Evolutionary conservation across 2,797 vertebrate genomes (phyloP), one percentile per base, ranked within the genome.

Genomic region (Propithecus deckenii): DNA sequence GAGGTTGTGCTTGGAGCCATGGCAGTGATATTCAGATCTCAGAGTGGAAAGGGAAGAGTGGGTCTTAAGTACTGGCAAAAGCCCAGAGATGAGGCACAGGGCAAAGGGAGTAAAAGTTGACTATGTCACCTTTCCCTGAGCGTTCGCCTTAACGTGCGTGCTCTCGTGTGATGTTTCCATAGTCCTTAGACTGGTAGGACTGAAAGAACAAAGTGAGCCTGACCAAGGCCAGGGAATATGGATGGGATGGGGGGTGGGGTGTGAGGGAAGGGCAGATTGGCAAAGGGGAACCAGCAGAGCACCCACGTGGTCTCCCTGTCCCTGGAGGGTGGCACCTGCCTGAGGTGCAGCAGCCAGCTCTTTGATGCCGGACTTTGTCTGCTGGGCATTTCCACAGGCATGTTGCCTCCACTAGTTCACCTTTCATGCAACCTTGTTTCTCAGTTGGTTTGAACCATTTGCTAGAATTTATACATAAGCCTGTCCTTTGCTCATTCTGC

Each of bases 401-500:
- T 0, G 0, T 4, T 4, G 38, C 83, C 46, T 86, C n/a, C 6
- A 28, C 63, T 20, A 38, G 30, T 55, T 85, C 65, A 57, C 55
- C 59, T 94, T 85, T 87, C 63, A 32, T 12, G 43, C 59, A 28
- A 4, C 14, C 35, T 91, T 18, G 23, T 92, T 75, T 28, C 38
- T 92, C 41, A n/a, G 30, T 63, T 35, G 38, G 50, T 87, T 48
- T 91, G 81, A 52, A 30, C 57, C 75, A 0, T 88, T 93, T 90
- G 75, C 55, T 75, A n/a, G 52, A 80, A 63, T 95, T 85, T 75
- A 75, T 28, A 17, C 8, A 23, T 30, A 11, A 0, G 6, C 1
- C 4, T 86, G 79, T 79, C 32, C 69, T 95, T 74, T 80, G 52
- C 81, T 74, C 9, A 52, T 93, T 94, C 88, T 86, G 48, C 28